phyloP scores from a whole-genome alignment of 2,797 vertebrate species.

The Gymnothorax javanicus region DNA sequence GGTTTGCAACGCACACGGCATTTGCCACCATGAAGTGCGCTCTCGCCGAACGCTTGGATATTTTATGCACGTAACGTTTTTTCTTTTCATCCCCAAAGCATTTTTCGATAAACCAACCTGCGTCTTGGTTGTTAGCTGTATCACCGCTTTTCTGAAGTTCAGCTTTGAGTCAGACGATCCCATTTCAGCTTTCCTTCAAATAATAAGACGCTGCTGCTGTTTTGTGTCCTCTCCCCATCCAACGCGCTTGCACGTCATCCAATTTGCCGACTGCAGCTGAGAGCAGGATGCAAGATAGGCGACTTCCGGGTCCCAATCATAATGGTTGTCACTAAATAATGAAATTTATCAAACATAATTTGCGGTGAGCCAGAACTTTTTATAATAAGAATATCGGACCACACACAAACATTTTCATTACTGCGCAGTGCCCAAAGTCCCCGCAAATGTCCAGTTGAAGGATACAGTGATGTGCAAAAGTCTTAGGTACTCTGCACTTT shows the following conservation, averaged over 20 bases:
- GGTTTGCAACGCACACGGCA: not conserved
- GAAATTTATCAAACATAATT: not conserved
- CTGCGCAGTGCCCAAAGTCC: not conserved
- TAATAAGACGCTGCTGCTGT: conserved; percentile 44
- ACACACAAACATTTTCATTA: not conserved
- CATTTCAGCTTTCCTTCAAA: conserved; percentile 71
- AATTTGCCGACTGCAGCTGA: not conserved
- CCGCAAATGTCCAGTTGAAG: not conserved
- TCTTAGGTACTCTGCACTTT: too few species aligned
- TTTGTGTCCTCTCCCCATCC: conserved; percentile 60
- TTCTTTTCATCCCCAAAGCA: not conserved
- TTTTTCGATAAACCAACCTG: conserved; percentile 73
- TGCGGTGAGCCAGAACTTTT: not conserved
- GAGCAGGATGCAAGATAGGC: conserved; percentile 15
- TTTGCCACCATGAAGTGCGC: conserved; percentile 1
- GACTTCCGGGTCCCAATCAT: conserved; percentile 65
- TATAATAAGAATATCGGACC: not conserved
- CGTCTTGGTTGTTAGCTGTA: conserved; percentile 97
- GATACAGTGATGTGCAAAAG: not conserved
- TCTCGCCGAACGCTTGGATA: not conserved
- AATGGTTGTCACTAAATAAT: not conserved
- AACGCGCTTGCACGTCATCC: conserved; percentile 53
- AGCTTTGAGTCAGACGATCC: conserved; percentile 93
- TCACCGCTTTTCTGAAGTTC: conserved; percentile 96
- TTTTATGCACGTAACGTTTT: not conserved